Evolutionary conservation across 2,113 vertebrate species (phyloP).

Genomic region (Anthoscopus minutus): DNA sequence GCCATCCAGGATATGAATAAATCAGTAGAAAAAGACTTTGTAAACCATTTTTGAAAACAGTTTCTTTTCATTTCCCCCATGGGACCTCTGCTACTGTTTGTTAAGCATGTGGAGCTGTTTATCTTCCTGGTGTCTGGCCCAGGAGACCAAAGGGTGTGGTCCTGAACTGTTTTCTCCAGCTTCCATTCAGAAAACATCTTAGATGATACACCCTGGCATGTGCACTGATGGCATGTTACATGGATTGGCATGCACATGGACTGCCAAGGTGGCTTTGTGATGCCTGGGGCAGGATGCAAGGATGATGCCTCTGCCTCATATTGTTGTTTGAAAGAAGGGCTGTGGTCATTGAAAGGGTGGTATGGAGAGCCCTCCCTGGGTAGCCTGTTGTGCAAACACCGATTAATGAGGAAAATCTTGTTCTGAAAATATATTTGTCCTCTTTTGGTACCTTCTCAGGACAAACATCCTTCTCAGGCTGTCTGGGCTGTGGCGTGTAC

Average conservation of each 20-base stretch:
- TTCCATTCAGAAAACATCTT: not conserved
- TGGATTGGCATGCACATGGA: fast-evolving
- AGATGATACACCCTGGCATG: fast-evolving
- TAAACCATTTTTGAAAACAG: not conserved
- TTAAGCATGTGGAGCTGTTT: not conserved
- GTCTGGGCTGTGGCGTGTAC: not conserved
- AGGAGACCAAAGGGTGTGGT: not conserved
- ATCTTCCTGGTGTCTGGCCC: not conserved
- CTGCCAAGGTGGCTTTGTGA: fast-evolving
- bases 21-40: not conserved
- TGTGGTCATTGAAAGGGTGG: not conserved
- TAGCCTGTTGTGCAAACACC: not conserved
- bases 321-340: not conserved
- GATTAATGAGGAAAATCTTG: not conserved
- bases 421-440: not conserved
- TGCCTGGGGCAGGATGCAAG: not conserved
- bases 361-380: not conserved
- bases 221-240: fast-evolving
- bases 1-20: not conserved
- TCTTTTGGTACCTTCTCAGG: not conserved
- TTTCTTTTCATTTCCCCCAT: not conserved
- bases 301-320: not conserved
- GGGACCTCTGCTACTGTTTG: not conserved
- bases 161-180: not conserved
- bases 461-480: not conserved